Evolutionary conservation across 2,797 vertebrate genomes (phyloP).

Genomic region (Pitangus sulphuratus): DNA sequence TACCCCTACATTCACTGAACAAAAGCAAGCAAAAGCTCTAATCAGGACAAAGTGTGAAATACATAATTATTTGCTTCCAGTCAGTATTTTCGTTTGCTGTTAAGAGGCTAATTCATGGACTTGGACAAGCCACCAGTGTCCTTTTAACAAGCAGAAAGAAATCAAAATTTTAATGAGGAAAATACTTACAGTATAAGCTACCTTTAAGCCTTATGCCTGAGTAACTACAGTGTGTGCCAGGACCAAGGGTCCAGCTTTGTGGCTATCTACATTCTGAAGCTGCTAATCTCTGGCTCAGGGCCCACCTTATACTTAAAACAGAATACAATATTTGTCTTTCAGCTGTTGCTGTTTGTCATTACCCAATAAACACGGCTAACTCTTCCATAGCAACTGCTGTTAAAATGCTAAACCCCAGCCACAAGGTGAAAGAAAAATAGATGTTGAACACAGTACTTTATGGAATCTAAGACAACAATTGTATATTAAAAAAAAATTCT

Average conservation of each 20-base stretch:
- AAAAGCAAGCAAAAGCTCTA: background rate
- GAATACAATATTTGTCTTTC: constrained; percentile 74
- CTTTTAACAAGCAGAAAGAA: background rate
- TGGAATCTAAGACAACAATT: background rate
- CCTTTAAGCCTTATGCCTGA: constrained; percentile 8
- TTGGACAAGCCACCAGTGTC: background rate
- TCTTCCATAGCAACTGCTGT: constrained; percentile 72
- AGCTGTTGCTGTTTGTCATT: constrained; percentile 75
- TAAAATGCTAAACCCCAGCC: constrained; percentile 27
- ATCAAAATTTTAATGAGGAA: background rate
- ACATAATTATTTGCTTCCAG: background rate
- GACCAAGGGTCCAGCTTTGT: constrained; percentile 32
- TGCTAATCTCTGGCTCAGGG: constrained; percentile 66
- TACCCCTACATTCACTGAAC: background rate
- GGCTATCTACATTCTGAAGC: constrained; percentile 29
- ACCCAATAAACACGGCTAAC: constrained; percentile 68
- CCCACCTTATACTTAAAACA: constrained; percentile 59
- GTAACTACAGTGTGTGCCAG: background rate
- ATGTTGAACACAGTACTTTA: background rate
- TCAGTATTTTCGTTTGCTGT: background rate
- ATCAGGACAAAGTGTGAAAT: background rate
- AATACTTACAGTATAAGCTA: background rate
- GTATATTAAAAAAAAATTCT: background rate
- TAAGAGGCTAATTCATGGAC: background rate
- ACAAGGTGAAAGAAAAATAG: constrained; percentile 20